A percentile compares a stretch with the other conserved stretches of the same genome.
Conservation (phyloP, 2,888 invertebrate genomes). For the Tanytarsus gracilentus region DNA sequence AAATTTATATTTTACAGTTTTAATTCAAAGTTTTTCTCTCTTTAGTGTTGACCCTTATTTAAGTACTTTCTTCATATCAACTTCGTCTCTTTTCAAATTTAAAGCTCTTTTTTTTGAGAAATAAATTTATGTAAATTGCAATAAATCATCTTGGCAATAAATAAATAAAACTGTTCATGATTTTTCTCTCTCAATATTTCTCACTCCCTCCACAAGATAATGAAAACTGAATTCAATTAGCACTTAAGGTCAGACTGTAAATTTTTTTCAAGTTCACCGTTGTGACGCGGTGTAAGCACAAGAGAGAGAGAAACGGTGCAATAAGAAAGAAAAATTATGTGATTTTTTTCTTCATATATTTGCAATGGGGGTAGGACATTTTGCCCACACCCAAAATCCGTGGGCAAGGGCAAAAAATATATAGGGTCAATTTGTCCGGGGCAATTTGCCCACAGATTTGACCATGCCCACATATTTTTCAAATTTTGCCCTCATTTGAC, state of each 20-base stretch:
- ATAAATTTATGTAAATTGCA: not conserved
- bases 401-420: too few relatives aligned
- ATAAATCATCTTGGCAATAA: conserved; percentile 1
- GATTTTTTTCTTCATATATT: conserved; percentile 4
- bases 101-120: not conserved
- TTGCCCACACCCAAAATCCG: too few relatives aligned
- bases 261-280: conserved; percentile 4
- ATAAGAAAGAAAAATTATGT: not conserved
- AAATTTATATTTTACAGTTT: too few relatives aligned
- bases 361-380: not conserved
- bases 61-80: too few relatives aligned
- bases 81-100: too few relatives aligned
- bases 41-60: too few relatives aligned
- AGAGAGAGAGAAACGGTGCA: not conserved
- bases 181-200: not conserved
- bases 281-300: not conserved
- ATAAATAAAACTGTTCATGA: not conserved
- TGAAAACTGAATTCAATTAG: conserved; percentile 14
- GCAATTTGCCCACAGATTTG: too few relatives aligned
- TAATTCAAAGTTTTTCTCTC: too few relatives aligned
- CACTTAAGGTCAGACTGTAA: conserved; percentile 9
- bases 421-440: too few relatives aligned
- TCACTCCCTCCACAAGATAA: too few relatives aligned
- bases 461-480: too few relatives aligned
- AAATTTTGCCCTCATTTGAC: too few relatives aligned